Base-by-base conservation (phyloP, 2,888 invertebrate species). In the Thymelicus lineola region DNA sequence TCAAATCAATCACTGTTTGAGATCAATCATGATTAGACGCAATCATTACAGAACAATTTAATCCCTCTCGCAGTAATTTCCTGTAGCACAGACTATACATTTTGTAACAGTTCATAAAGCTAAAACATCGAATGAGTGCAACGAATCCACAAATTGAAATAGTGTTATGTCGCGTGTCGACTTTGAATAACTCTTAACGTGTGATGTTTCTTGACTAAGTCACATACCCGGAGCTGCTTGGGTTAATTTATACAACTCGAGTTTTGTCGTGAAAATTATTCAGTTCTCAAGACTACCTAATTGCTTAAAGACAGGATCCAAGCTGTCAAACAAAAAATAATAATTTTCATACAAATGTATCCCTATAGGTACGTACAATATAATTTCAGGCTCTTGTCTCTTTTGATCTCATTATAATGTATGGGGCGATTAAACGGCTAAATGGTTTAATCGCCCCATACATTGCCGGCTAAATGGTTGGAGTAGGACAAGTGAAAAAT, bases 121-220 rank as follows among this genome's bases (percentile, higher is more conserved):
- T n/a, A 46, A 45, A 61, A 63, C 71, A 35, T 12, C 53, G 20
- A 66, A 50, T 64, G 35, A 62, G 72, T 70, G 67, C 55, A 45
- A 12, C 72, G 63, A 76, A 76, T 76, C 71, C 72, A 72, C n/a
- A 68, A 66, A 57, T 69, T 67, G 72, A 65, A 71, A 73, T 63
- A 70, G 58, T 66, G 57, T 66, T 66, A 66, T 48, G 63, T 45
- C 28, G 71, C 70, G 75, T 74, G 74, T 46, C 36, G 9, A 48
- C 15, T 46, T 10, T 28, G n/a, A 58, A 35, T 65, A 57, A 57
- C 45, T 46, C 58, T 35, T 63, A 36, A 70, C 61, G 55, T 71
- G 67, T 72, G 59, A 68, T 70, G 66, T 71, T 67, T 64, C 66
- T 65, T 50, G 17, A 72, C 66, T 66, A 63, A 68, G 15, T 48